A percentile compares a stretch with the other conserved stretches of the same genome.
Evolutionary conservation across 2,113 vertebrate genomes (phyloP).

Genomic region (Chloroceryle aenea): DNA sequence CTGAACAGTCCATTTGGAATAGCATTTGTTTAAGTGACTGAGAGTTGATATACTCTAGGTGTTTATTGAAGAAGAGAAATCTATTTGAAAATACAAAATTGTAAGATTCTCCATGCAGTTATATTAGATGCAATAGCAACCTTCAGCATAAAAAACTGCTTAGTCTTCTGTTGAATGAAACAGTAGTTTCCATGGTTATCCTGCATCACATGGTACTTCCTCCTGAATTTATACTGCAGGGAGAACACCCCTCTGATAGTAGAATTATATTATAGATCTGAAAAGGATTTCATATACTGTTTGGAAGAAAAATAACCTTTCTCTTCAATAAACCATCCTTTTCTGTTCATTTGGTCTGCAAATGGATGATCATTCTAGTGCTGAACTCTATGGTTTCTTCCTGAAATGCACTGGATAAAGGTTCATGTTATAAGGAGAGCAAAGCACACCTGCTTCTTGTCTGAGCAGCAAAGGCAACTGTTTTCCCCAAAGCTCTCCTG

Average conservation of each 20-base stretch:
- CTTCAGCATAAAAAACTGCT: neutral
- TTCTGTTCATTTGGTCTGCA: neutral
- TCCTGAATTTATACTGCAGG: neutral
- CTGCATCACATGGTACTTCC: neutral
- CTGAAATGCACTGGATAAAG: neutral
- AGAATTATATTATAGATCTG: neutral
- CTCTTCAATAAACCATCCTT: neutral
- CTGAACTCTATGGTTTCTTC: neutral
- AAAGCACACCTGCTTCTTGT: neutral
- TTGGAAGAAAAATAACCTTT: neutral
- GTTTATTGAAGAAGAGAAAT: neutral
- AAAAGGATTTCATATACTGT: neutral
- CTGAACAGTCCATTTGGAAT: neutral
- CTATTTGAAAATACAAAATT: neutral
- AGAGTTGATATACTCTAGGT: neutral
- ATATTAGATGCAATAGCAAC: neutral
- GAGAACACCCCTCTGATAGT: neutral
- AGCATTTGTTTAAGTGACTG: constrained; percentile 25
- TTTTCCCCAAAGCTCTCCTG: neutral
- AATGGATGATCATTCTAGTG: neutral
- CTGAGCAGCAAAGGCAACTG: neutral
- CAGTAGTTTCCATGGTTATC: neutral
- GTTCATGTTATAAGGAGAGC: neutral
- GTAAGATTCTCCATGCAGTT: neutral
- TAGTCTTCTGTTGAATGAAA: neutral